Conservation (phyloP, 2,113 vertebrate species). For the Lamprotornis superbus region DNA sequence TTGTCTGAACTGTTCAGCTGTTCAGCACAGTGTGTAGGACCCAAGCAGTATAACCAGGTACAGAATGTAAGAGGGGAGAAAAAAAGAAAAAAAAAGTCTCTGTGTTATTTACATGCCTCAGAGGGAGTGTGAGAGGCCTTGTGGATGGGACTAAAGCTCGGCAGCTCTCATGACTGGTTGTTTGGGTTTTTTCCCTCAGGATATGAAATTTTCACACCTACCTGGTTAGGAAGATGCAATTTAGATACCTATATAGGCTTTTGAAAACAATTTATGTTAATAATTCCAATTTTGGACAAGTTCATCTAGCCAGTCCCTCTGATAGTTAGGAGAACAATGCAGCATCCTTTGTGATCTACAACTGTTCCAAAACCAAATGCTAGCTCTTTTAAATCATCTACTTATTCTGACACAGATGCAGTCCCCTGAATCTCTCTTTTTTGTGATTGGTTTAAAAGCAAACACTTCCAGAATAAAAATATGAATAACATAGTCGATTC, state of each 20-base stretch:
- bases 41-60: background rate
- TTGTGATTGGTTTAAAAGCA: background rate
- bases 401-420: background rate
- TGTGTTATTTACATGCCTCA: background rate
- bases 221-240: background rate
- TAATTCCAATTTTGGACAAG: background rate
- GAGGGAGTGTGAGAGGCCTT: background rate
- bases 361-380: background rate
- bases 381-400: background rate
- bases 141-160: background rate
- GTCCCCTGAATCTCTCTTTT: background rate
- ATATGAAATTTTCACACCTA: background rate
- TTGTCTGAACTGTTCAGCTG: background rate
- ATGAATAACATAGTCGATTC: background rate
- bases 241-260: background rate
- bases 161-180: background rate
- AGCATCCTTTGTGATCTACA: background rate
- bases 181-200: background rate
- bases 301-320: background rate
- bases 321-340: background rate
- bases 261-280: background rate
- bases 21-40: background rate
- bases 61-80: background rate
- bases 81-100: background rate
- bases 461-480: background rate